These are phyloP conservation scores for Tenebrio molitor DNA, from an alignment of 1,140 invertebrate species.

Conservation along the genomic window DNA sequence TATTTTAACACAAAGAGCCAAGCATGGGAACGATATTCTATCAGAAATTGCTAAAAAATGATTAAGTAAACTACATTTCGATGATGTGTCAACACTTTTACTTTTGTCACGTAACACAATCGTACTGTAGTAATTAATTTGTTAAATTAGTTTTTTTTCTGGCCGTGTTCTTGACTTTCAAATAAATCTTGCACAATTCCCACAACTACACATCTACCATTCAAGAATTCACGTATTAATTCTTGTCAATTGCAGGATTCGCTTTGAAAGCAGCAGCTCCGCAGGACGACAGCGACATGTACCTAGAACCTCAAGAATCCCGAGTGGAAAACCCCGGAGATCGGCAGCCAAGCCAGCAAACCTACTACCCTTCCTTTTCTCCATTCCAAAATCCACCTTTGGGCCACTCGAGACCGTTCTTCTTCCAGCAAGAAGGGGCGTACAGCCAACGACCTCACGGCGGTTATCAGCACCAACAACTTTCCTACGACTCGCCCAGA, in stretches of 20 bases:
- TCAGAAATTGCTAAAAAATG: too few relatives aligned
- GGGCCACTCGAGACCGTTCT: slow-evolving; percentile 62
- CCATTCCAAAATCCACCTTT: slow-evolving; percentile 60
- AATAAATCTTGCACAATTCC: too few relatives aligned
- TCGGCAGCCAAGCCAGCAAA: slow-evolving; percentile 49
- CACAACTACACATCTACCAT: too few relatives aligned
- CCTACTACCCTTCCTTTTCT: slow-evolving; percentile 61
- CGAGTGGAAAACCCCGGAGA: background rate
- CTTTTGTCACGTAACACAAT: too few relatives aligned
- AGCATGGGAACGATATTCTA: too few relatives aligned
- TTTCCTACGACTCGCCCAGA: slow-evolving; percentile 48
- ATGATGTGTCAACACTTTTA: too few relatives aligned
- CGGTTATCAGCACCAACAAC: slow-evolving; percentile 58
- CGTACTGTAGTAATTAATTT: too few relatives aligned
- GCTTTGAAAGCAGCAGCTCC: background rate
- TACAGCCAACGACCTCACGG: slow-evolving; percentile 63
- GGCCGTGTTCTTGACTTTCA: too few relatives aligned
- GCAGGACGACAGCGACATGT: slow-evolving; percentile 57
- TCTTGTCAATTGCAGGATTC: background rate
- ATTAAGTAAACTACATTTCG: too few relatives aligned
- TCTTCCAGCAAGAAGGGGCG: slow-evolving; percentile 59
- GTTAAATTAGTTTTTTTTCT: too few relatives aligned
- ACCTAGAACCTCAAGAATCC: slow-evolving; percentile 55
- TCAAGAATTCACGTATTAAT: background rate
- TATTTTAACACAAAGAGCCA: too few relatives aligned